phyloP scores from a whole-genome alignment of 2,888 invertebrate genomes.

The Thyatira batis region DNA sequence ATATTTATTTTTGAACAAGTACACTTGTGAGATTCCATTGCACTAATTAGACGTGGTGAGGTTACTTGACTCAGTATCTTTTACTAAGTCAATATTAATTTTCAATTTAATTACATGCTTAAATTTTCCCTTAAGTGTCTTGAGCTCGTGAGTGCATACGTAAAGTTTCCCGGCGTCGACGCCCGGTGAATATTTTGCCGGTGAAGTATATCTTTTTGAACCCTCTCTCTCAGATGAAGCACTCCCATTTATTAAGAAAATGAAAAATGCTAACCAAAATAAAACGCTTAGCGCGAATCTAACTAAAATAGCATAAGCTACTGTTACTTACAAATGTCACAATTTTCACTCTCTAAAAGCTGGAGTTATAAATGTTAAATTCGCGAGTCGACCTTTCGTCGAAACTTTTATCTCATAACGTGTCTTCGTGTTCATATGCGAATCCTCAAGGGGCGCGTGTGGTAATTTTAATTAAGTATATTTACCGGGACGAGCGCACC shows the following conservation, averaged over 20 bases:
- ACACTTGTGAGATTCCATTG: too few species aligned
- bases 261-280: background rate
- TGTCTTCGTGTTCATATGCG: slow-evolving; percentile 54
- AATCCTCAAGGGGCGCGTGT: slow-evolving; percentile 58
- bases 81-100: background rate
- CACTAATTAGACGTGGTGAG: background rate
- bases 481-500: slow-evolving; percentile 63
- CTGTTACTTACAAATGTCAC: background rate
- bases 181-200: background rate
- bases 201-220: slow-evolving; percentile 1
- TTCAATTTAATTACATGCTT: background rate
- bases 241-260: background rate
- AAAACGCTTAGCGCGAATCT: background rate
- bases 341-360: slow-evolving; percentile 12
- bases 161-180: slow-evolving; percentile 2
- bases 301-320: background rate
- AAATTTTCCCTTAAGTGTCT: background rate
- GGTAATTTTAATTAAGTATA: slow-evolving; percentile 79
- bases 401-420: slow-evolving; percentile 57
- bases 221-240: background rate
- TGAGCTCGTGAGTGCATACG: background rate
- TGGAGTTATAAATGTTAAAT: slow-evolving; percentile 21
- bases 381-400: slow-evolving; percentile 29
- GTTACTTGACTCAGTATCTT: background rate
- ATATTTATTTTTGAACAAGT: too few species aligned